Percentiles rank a stretch among this genome's conserved stretches.
Evolutionary conservation across 1,140 invertebrate species (phyloP).

Genomic region (Drosophila micromelanica): DNA sequence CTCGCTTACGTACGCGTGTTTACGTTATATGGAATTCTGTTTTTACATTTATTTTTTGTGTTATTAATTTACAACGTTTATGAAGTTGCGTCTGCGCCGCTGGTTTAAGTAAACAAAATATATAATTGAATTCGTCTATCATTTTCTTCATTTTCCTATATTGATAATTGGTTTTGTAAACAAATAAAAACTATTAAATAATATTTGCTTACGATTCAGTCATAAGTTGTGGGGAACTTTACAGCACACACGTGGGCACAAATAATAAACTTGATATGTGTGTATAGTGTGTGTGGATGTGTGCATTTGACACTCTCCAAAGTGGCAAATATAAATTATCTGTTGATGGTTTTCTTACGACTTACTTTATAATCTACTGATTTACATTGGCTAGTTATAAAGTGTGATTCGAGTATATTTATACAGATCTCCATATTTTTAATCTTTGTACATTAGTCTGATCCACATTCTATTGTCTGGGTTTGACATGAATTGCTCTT

Average conservation of each 20-base stretch:
- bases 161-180: slow-evolving; percentile 58
- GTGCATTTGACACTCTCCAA: neutral
- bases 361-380: neutral
- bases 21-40: slow-evolving; percentile 36
- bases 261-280: slow-evolving; percentile 8
- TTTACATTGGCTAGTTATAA: neutral
- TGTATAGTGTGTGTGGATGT: neutral
- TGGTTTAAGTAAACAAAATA: slow-evolving; percentile 58
- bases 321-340: neutral
- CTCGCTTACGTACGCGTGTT: slow-evolving; percentile 42
- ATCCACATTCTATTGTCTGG: too few relatives aligned
- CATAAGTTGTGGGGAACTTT: neutral
- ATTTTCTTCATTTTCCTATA: slow-evolving; percentile 27
- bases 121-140: slow-evolving; percentile 30
- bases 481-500: neutral
- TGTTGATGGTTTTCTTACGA: slow-evolving; percentile 1
- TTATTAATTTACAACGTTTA: slow-evolving; percentile 70
- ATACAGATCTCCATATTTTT: too few relatives aligned
- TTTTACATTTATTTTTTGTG: slow-evolving; percentile 45
- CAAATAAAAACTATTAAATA: slow-evolving; percentile 50
- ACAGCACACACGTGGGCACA: neutral
- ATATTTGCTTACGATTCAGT: slow-evolving; percentile 48
- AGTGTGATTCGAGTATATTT: neutral
- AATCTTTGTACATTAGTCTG: too few relatives aligned
- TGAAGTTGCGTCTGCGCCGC: slow-evolving; percentile 14